These are phyloP conservation scores for Cyprinodon brontotheroides DNA, from an alignment of 2,113 vertebrate genomes.

Conservation along the genomic window DNA sequence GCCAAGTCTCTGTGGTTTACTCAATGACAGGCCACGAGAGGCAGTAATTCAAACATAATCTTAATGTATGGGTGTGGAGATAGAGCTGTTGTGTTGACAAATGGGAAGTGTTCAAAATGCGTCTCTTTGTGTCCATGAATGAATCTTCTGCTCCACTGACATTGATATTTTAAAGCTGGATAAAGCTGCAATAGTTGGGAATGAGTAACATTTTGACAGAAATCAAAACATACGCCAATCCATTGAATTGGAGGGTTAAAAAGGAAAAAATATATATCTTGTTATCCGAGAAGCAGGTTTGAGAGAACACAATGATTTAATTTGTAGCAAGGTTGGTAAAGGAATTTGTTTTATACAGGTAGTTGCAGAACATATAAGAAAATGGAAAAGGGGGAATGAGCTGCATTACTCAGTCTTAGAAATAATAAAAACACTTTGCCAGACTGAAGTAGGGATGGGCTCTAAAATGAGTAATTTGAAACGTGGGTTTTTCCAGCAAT, in stretches of 20 bases:
- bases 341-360: slow-evolving; percentile 54
- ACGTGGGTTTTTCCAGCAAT: slow-evolving; percentile 34
- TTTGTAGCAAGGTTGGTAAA: slow-evolving; percentile 30
- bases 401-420: slow-evolving; percentile 41
- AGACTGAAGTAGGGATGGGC: slow-evolving; percentile 33
- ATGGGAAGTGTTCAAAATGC: slow-evolving; percentile 47
- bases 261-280: slow-evolving; percentile 28
- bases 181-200: slow-evolving; percentile 11
- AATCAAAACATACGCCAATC: slow-evolving; percentile 21
- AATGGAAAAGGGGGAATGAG: slow-evolving; percentile 49
- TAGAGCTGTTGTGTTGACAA: slow-evolving; percentile 44
- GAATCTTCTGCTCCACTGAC: slow-evolving; percentile 20
- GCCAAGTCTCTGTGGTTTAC: slow-evolving; percentile 30
- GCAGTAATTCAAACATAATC: slow-evolving; percentile 39
- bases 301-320: slow-evolving; percentile 24
- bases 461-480: slow-evolving; percentile 44
- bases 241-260: slow-evolving; percentile 3
- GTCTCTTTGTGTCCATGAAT: slow-evolving; percentile 5
- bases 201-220: slow-evolving; percentile 40
- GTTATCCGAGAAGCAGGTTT: slow-evolving; percentile 5
- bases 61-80: slow-evolving; percentile 52
- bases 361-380: slow-evolving; percentile 45
- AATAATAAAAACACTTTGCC: slow-evolving; percentile 54
- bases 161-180: slow-evolving; percentile 7
- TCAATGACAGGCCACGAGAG: slow-evolving; percentile 29